Evolutionary conservation across 2,888 invertebrate species (phyloP).

Genomic region (Oligia fasciuncula): DNA sequence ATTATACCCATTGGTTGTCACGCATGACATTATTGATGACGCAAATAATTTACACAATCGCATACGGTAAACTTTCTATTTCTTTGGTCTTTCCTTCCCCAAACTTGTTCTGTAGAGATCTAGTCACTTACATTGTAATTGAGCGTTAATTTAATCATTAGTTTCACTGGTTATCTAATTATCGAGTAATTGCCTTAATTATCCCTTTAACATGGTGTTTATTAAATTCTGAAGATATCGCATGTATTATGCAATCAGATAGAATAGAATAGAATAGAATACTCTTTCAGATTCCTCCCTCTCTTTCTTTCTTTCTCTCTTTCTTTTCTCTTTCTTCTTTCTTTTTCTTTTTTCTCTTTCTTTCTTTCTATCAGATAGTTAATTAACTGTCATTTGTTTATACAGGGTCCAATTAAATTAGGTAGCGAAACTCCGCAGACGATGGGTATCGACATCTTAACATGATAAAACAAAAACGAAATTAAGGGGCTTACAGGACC

Average conservation of each 20-base stretch:
- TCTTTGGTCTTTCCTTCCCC: slow-evolving; percentile 18
- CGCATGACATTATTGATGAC: slow-evolving; percentile 39
- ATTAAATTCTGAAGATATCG: neutral
- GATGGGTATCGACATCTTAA: no score
- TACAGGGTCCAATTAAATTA: neutral
- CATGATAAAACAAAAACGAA: no score
- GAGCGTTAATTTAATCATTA: slow-evolving; percentile 27
- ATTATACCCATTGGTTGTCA: slow-evolving; percentile 49
- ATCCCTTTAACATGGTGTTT: slow-evolving; percentile 1
- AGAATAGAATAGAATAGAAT: no score
- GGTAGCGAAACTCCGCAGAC: no score
- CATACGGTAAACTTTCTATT: slow-evolving; percentile 52
- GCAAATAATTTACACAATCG: slow-evolving; percentile 36
- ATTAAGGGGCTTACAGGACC: no score
- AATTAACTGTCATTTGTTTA: neutral
- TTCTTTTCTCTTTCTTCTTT: no score
- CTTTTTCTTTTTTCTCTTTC: no score
- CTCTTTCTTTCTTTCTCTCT: no score
- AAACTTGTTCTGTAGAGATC: slow-evolving; percentile 5
- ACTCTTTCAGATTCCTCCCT: no score
- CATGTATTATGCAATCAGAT: slow-evolving; percentile 4
- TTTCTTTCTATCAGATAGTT: no score
- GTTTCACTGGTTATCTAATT: slow-evolving; percentile 11
- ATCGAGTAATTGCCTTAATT: slow-evolving; percentile 7
- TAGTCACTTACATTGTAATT: slow-evolving; percentile 31